Conservation (phyloP, 2,113 vertebrate genomes). For the Chaetops frenatus region DNA sequence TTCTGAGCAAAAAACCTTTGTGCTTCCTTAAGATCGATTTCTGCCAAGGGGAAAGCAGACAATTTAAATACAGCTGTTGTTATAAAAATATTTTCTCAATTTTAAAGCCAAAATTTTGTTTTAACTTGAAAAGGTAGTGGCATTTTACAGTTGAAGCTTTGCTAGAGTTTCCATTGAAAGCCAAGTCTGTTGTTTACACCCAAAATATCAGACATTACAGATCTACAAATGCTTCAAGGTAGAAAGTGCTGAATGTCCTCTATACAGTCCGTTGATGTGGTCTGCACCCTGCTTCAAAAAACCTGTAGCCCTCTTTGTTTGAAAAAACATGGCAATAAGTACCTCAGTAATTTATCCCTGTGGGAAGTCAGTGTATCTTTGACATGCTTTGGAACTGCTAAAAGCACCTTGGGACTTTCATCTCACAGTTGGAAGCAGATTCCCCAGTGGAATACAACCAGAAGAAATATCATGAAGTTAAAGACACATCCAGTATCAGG, state of each 20-base stretch:
- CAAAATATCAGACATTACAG: neutral
- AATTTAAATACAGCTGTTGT: neutral
- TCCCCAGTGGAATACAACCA: neutral
- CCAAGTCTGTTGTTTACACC: neutral
- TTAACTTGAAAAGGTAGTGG: neutral
- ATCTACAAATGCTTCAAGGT: neutral
- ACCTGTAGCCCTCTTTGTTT: neutral
- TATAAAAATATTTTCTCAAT: neutral
- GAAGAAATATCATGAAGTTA: neutral
- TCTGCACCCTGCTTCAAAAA: neutral
- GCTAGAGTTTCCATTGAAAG: neutral
- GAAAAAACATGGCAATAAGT: neutral
- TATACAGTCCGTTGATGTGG: rapidly evolving
- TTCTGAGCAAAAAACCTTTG: slow-evolving; percentile 99
- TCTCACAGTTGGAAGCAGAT: neutral
- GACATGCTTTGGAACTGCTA: neutral
- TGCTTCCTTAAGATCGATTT: slow-evolving; percentile 98
- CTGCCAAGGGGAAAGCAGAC: slow-evolving; percentile 59
- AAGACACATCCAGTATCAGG: neutral
- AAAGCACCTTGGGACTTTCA: neutral
- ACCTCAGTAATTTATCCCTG: neutral
- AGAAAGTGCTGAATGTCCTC: neutral
- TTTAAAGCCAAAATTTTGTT: neutral
- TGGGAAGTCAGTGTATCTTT: neutral
- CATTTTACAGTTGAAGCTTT: neutral